Percentiles rank a stretch among this genome's conserved stretches.
These are phyloP conservation scores for Romanogobio albipinnatus DNA, from an alignment of 2,113 vertebrate species.

Conservation along the genomic window DNA sequence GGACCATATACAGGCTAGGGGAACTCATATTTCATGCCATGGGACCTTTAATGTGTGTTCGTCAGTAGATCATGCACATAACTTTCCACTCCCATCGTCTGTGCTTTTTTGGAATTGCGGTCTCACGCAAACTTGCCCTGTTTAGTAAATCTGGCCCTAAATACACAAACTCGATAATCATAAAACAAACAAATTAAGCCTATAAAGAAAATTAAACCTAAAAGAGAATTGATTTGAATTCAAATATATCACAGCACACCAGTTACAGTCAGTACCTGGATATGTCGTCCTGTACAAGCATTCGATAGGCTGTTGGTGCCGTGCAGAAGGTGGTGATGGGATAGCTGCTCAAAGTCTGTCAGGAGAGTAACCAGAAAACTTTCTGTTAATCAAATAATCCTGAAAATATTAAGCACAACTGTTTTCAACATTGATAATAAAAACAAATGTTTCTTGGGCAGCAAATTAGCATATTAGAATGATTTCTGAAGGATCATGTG, in stretches of 20 bases:
- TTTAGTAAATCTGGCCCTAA: neutral
- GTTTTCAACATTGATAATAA: neutral
- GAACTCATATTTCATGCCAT: too few species aligned
- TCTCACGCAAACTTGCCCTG: too few species aligned
- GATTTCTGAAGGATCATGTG: neutral
- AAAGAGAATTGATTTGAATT: neutral
- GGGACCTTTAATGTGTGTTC: too few species aligned
- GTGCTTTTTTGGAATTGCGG: too few species aligned
- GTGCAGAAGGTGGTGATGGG: constrained; percentile 82
- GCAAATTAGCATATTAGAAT: neutral
- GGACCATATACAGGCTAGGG: too few species aligned
- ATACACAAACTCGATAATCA: neutral
- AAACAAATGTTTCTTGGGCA: neutral
- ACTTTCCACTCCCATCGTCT: too few species aligned
- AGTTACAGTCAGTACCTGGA: constrained; percentile 65
- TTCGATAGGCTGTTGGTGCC: constrained; percentile 80
- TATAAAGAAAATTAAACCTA: neutral
- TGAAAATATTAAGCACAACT: too few species aligned
- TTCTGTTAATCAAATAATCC: too few species aligned
- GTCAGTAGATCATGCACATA: too few species aligned
- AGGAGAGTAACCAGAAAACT: neutral
- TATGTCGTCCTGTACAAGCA: constrained; percentile 75
- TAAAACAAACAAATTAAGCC: neutral
- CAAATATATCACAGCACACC: neutral
- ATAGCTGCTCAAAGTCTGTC: constrained; percentile 77